Evolutionary conservation across 2,113 vertebrate species (phyloP).

Genomic region (Gymnobelideus leadbeateri): DNA sequence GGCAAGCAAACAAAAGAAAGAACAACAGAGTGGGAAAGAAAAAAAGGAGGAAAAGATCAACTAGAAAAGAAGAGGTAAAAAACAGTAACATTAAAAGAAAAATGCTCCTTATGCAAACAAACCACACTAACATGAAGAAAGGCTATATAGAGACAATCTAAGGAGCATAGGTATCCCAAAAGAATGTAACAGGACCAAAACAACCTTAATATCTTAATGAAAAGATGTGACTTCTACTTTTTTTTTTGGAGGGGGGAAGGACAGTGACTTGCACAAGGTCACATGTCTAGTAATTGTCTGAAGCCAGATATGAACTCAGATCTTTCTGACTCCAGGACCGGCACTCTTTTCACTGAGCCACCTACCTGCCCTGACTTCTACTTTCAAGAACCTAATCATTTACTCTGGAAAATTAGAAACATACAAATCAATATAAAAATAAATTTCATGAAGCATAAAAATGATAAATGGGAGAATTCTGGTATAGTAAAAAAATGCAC

Average conservation of each 20-base stretch:
- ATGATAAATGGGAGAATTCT: background rate
- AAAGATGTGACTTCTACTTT: background rate
- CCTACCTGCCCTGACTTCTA: background rate
- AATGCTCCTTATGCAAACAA: background rate
- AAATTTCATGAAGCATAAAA: background rate
- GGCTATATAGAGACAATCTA: background rate
- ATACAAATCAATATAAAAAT: background rate
- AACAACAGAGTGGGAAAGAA: background rate
- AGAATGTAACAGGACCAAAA: background rate
- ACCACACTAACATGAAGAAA: background rate
- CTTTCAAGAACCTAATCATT: background rate
- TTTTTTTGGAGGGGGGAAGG: too few species aligned
- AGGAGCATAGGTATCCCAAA: background rate
- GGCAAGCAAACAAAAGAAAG: background rate
- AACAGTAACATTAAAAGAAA: background rate
- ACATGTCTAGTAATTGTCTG: too few species aligned
- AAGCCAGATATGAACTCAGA: too few species aligned
- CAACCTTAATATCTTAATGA: background rate
- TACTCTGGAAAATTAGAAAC: background rate
- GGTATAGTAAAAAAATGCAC: background rate
- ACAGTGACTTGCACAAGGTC: too few species aligned
- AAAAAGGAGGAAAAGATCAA: background rate
- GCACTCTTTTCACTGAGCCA: too few species aligned
- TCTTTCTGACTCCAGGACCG: too few species aligned
- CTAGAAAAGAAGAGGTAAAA: background rate